These are phyloP conservation scores for Cyclina sinensis DNA, from an alignment of 1,140 invertebrate genomes.

Conservation along the genomic window DNA sequence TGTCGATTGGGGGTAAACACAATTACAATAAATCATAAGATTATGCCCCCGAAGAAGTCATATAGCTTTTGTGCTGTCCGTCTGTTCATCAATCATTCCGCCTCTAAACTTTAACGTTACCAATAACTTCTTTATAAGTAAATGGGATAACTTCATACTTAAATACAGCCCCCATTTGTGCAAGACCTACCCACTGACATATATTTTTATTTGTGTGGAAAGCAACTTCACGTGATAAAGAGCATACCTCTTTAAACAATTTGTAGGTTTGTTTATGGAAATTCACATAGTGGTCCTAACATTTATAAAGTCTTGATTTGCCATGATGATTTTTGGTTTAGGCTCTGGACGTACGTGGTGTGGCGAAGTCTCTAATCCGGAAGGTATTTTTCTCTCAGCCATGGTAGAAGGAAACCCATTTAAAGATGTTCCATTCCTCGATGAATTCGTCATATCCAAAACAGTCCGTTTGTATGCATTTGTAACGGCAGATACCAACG, in stretches of 20 bases:
- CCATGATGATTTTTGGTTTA: not conserved
- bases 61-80: not conserved
- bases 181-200: no score
- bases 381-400: constrained; percentile 39
- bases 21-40: not conserved
- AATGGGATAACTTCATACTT: no score
- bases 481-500: not conserved
- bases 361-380: constrained; percentile 41
- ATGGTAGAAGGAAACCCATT: constrained; percentile 29
- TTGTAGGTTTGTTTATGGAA: not conserved
- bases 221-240: not conserved
- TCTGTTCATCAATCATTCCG: no score
- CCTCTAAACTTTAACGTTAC: not conserved
- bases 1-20: not conserved
- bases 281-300: not conserved
- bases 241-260: no score
- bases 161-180: no score
- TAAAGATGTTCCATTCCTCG: constrained; percentile 28
- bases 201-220: not conserved
- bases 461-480: not conserved
- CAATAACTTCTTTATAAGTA: not conserved
- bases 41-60: not conserved
- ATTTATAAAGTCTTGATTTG: not conserved
- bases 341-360: constrained; percentile 25
- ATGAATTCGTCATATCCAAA: not conserved